Percentiles rank a stretch among this genome's conserved stretches.
Conservation (phyloP, 2,888 invertebrate species). For the Agrenia bidenticulata region DNA sequence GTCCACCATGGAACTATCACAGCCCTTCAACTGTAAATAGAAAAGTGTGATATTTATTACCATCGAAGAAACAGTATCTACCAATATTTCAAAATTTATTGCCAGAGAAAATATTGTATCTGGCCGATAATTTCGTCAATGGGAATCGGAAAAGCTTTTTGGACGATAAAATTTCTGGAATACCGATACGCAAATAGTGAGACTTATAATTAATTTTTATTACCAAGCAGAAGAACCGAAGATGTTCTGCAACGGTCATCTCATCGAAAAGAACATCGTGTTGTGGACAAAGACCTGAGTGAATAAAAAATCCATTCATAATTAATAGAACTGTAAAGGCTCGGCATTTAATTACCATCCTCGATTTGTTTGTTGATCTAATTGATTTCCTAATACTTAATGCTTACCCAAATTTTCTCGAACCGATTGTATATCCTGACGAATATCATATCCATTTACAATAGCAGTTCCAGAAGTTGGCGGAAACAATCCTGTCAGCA, state of each 20-base stretch:
- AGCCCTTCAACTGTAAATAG: constrained; percentile 67
- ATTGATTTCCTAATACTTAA: too few species aligned
- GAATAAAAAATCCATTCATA: too few species aligned
- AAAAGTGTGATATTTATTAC: not conserved
- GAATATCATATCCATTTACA: constrained; percentile 71
- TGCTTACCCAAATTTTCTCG: constrained; percentile 57
- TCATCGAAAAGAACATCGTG: constrained; percentile 81
- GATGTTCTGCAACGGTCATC: constrained; percentile 77
- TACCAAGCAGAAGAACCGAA: constrained; percentile 67
- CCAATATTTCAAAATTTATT: not conserved
- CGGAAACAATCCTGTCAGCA: constrained; percentile 66
- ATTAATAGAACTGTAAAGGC: not conserved
- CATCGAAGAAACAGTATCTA: not conserved
- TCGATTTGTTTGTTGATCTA: too few species aligned
- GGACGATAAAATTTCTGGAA: too few species aligned
- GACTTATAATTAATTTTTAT: not conserved
- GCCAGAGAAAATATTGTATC: too few species aligned
- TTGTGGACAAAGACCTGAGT: constrained; percentile 91
- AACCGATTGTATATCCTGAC: constrained; percentile 65
- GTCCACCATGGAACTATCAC: constrained; percentile 58
- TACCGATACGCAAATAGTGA: too few species aligned
- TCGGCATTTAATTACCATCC: too few species aligned
- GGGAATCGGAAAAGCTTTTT: too few species aligned
- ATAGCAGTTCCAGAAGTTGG: constrained; percentile 71
- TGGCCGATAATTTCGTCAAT: too few species aligned